phyloP scores from a whole-genome alignment of 1,140 invertebrate genomes.

The Brachystomella parvula region DNA sequence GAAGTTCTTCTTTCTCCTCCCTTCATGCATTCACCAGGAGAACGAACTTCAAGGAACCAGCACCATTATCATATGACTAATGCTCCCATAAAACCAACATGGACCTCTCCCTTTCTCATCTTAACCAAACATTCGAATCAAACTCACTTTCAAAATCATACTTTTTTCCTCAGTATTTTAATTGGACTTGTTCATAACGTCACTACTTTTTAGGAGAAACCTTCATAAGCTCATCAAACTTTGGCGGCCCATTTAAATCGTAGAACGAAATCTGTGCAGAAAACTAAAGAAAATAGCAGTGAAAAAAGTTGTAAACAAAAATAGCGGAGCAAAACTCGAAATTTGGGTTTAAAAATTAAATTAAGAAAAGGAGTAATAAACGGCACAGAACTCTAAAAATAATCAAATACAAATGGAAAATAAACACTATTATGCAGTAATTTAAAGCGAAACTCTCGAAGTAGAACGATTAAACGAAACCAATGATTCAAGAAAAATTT shows the following conservation, averaged over 20 bases:
- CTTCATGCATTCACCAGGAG: neutral
- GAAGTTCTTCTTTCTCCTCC: conserved; percentile 5
- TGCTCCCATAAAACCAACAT: neutral
- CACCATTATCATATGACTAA: neutral
- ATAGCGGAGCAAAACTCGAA: neutral
- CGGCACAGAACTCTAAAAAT: too few species aligned
- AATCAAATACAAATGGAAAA: too few species aligned
- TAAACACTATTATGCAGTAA: too few species aligned
- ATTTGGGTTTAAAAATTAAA: neutral
- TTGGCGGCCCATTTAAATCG: too few species aligned
- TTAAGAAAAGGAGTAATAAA: too few species aligned
- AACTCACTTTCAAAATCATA: conserved; percentile 2
- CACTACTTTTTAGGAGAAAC: neutral
- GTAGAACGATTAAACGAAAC: too few species aligned
- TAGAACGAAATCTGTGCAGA: neutral
- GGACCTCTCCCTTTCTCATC: neutral
- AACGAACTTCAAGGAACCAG: neutral
- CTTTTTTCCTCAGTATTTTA: neutral
- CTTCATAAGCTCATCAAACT: too few species aligned
- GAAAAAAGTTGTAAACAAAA: neutral
- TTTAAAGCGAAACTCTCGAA: too few species aligned
- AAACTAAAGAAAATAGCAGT: neutral
- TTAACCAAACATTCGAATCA: neutral
- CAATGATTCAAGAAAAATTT: too few species aligned
- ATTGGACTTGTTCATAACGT: neutral